Base-by-base conservation (phyloP, 2,113 vertebrate species). In the Nyctibius bracteatus region DNA sequence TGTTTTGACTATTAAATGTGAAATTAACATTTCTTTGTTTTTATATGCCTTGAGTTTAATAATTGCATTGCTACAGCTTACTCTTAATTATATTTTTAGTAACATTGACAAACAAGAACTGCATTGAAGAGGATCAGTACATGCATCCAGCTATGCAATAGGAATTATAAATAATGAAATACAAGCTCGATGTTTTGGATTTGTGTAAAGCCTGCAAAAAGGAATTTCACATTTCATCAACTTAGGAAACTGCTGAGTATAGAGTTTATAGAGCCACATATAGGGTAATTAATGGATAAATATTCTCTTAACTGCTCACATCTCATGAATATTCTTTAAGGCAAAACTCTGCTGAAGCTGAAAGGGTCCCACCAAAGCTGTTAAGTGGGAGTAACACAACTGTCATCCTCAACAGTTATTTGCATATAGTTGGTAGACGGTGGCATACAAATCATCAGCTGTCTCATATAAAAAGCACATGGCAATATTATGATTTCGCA, bases 351-450 rank as follows among this genome's bases (percentile, higher is more conserved):
- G 41, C 28, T 91, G 49, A 54, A 81, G 43, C 63, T 52, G 55
- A 75, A 77, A 83, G 41, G 27, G 83, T 66, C 81, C 59, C 51
- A 89, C 31, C n/a, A 89, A 96, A 94, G 46, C 81, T 95, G 90
- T 55, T 94, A 89, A 81, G 93, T 95, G 84, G 87, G 92, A 87
- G 96, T 89, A 91, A 41, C 57, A 74, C 37, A 94, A 51, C 63
- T 95, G 93, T 92, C 59, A 87, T 62, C 33, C 57, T 78, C 58
- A 91, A 37, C 20, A 84, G 39, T 67, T 67, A 80, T 46, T 88
- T 82, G 27, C 14, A 71, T 43, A 35, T 43, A 66, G 51, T 22
- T 94, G 23, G 35, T 90, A 90, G 59, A 91, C 0, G 0, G 44
- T 77, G 80, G 27, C 46, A 94, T 9, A 52, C 46, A 88, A 92